phyloP scores from a whole-genome alignment of 2,113 vertebrate genomes.

The Poeciliopsis prolifica region DNA sequence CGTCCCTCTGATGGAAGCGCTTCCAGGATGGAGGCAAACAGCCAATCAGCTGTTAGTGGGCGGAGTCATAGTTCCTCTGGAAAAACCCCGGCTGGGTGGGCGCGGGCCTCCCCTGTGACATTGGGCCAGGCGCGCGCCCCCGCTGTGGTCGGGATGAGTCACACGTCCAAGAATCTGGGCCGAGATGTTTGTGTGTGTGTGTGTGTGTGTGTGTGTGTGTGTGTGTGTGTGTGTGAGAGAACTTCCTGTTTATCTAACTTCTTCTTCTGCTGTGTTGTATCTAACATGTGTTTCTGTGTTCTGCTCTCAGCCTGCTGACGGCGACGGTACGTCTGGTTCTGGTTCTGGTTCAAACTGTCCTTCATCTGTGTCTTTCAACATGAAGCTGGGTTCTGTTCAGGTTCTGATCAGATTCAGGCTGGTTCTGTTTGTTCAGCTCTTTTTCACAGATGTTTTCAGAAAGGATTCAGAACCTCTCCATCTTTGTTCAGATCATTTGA shows the following conservation, averaged over 20 bases:
- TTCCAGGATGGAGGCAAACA: background rate
- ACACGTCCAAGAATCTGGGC: background rate
- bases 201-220: too few relatives aligned
- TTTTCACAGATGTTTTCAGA: too few relatives aligned
- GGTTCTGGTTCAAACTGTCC: background rate
- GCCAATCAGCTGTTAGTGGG: background rate
- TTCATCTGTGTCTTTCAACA: background rate
- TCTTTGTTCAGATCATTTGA: too few relatives aligned
- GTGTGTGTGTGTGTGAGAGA: too few relatives aligned
- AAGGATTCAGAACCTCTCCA: too few relatives aligned
- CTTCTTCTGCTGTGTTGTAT: conserved; percentile 4
- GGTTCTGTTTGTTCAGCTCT: background rate
- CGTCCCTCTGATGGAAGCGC: too few relatives aligned
- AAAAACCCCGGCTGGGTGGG: background rate
- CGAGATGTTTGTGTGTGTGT: too few relatives aligned
- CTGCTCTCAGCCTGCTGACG: conserved; percentile 29
- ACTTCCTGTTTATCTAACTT: background rate
- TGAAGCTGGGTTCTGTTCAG: background rate
- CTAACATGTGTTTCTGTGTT: background rate
- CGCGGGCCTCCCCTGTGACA: background rate
- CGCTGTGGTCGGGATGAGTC: background rate
- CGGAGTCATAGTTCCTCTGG: background rate
- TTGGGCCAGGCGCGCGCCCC: background rate
- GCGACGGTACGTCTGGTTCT: conserved; percentile 20
- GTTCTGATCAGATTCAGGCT: background rate